Evolutionary conservation across 2,113 vertebrate species (phyloP), one percentile per base, ranked within the genome.

Genomic region (Gymnorhina tibicen): DNA sequence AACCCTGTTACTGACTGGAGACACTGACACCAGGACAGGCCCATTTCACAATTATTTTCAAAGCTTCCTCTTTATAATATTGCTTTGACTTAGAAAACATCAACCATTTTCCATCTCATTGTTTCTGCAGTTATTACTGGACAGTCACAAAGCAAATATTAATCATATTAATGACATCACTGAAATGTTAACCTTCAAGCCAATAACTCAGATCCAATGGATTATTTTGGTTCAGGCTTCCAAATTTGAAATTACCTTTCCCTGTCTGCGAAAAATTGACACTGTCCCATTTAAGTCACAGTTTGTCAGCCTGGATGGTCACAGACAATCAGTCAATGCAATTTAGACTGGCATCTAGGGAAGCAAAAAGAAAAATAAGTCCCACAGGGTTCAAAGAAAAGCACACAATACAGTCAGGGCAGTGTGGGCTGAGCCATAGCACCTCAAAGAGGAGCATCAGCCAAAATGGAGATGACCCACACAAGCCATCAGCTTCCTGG

Each of bases 221-320:
- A 86, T 91, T 59, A 37, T 73, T 92, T 94, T 2, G 4, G 59
- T 67, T 41, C 55, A 92, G 55, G 59, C 72, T 88, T 77, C 85
- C 5, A 21, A 80, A 77, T 92, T 67, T 84, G 68, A 93, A 92
- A 84, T 86, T 92, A 92, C 94, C 91, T 96, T 96, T 94, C 75
- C 55, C 15, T 55, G 46, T 50, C 94, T 84, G 55, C 93, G 86
- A 88, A 93, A 91, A 97, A 94, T 86, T 92, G 91, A 91, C 79
- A 84, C 59, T 92, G 95, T 91, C 94, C 95, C 85, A 94, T 92
- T 96, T 96, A 96, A 97, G 95, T 97, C 95, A 94, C 59, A 70
- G 72, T 95, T 77, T 96, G 91, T 97, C 96, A 94, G 79, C 50
- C 55, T 62, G 39, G 67, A 83, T 76, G 79, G 85, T 83, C 78